Evolutionary conservation across 2,113 vertebrate species (phyloP).

Genomic region (Semicossyphus pulcher): DNA sequence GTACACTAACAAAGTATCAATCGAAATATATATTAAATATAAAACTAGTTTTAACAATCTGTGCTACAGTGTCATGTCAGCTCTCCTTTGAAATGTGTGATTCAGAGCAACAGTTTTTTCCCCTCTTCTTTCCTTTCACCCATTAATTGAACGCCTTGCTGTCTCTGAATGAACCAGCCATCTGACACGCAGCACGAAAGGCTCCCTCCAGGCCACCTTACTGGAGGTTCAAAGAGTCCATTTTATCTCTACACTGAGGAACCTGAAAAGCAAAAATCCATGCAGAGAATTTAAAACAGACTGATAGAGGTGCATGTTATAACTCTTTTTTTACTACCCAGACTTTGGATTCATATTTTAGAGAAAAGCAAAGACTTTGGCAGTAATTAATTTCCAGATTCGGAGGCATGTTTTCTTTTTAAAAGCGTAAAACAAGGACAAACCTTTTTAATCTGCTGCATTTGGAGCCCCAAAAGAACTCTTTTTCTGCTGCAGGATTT

Average conservation of each 20-base stretch:
- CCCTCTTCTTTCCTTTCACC: slow-evolving; percentile 44
- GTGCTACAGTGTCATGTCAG: slow-evolving; percentile 24
- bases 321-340: neutral
- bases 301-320: neutral
- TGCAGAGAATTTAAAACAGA: slow-evolving; percentile 36
- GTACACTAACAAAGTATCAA: no score
- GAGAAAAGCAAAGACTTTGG: neutral
- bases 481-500: slow-evolving; percentile 34
- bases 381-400: neutral
- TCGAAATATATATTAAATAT: no score
- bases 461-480: neutral
- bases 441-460: slow-evolving; percentile 6
- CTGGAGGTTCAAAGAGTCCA: slow-evolving; percentile 41
- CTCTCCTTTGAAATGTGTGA: slow-evolving; percentile 47
- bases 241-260: slow-evolving; percentile 30
- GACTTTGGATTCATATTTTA: neutral
- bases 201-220: slow-evolving; percentile 41
- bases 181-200: slow-evolving; percentile 50
- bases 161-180: slow-evolving; percentile 34
- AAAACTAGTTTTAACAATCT: slow-evolving; percentile 32
- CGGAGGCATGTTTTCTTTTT: neutral
- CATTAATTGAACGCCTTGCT: slow-evolving; percentile 48
- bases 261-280: slow-evolving; percentile 30
- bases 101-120: slow-evolving; percentile 34
- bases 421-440: neutral